Conservation (phyloP, 2,888 invertebrate species). For the Acleris holmiana region DNA sequence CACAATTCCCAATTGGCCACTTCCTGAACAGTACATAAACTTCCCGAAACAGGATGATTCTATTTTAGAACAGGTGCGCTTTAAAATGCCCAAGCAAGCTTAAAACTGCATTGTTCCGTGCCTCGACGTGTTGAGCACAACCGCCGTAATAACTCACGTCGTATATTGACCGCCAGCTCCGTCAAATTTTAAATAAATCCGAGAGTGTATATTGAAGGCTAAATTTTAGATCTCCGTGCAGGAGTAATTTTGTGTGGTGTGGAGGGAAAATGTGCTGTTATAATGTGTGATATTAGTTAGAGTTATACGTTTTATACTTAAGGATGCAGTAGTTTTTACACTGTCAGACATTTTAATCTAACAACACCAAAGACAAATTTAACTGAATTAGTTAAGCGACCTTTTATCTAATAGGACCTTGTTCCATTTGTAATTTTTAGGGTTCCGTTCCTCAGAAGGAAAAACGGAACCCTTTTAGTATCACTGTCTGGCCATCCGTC, state of each 20-base stretch:
- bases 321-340: too few relatives aligned
- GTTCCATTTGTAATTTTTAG: too few relatives aligned
- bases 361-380: too few relatives aligned
- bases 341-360: too few relatives aligned
- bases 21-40: neutral
- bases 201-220: constrained; percentile 1
- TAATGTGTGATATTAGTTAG: neutral
- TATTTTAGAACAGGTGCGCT: constrained; percentile 9
- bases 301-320: neutral
- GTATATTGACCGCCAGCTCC: constrained; percentile 2
- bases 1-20: too few relatives aligned
- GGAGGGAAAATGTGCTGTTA: neutral
- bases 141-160: constrained; percentile 1
- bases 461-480: too few relatives aligned
- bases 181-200: constrained; percentile 6
- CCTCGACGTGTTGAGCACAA: constrained; percentile 1
- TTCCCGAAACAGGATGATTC: constrained; percentile 1
- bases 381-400: too few relatives aligned
- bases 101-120: constrained; percentile 19
- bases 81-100: constrained; percentile 18
- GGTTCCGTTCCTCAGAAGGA: too few relatives aligned
- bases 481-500: too few relatives aligned
- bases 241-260: neutral
- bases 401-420: too few relatives aligned
- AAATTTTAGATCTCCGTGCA: neutral